Base-by-base conservation (phyloP, 2,113 vertebrate species). In the Vidua macroura region DNA sequence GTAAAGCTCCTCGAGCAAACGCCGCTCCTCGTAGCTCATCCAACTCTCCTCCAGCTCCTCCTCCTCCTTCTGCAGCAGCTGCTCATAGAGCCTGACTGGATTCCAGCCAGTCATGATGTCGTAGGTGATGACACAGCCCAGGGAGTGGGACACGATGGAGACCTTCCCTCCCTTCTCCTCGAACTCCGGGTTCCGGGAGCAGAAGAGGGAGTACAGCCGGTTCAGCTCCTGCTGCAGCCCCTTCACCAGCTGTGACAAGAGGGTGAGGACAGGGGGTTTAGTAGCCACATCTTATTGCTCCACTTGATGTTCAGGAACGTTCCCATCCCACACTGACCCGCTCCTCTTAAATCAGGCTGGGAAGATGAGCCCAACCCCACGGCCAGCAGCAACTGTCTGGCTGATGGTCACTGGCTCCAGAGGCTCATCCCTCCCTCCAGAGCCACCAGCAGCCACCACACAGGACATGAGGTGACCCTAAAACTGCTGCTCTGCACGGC, bases 101-200 rank as follows among this genome's bases (percentile, higher is more conserved):
- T 99, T 99, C 99, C 99, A 99, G 69, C 99, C 99, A 2, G 98
- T 99, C 98, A 99, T 99, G 97, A 99, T 99, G 97, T 99, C 99
- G 4, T 99, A 99, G 67, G 99, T 98, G 95, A 99, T 99, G 88
- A 99, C 99, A 30, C 99, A 99, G 75, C 99, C 99, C 83, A 99
- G 98, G 0, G 99, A 99, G 95, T 99, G 99, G 21, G 99, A 99
- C 91, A 99, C 98, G 16, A 99, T 99, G 24, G 99, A 99, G 62
- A 99, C 99, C 93, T 99, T 99, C n/a, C 99, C 99, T 37, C 99
- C 99, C 35, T 98, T 98, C 91, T 98, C 98, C 97, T 99, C 99
- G 48, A 99, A 99, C 93, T 99, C 98, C 0, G 99, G 99, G 96
- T 99, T 99, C 58, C 99, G 98, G n/a, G 98, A 98, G 97, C 99